Conservation (phyloP, 1,140 invertebrate genomes). For the Babylonia areolata region DNA sequence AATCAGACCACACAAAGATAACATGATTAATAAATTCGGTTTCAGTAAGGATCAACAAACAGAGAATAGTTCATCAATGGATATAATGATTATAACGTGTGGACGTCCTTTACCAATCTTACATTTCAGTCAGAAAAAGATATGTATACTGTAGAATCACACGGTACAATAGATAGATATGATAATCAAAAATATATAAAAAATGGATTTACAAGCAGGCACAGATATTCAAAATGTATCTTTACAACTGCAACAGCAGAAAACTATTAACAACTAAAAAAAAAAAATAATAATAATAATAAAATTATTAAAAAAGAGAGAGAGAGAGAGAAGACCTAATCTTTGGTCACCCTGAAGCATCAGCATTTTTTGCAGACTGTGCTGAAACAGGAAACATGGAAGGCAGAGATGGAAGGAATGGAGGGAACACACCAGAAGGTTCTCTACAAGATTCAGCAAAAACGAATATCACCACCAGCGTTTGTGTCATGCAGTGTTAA, state of each 20-base stretch:
- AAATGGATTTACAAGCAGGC: neutral
- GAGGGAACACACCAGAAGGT: too few relatives aligned
- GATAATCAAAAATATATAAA: too few relatives aligned
- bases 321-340: neutral
- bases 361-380: too few relatives aligned
- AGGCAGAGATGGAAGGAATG: too few relatives aligned
- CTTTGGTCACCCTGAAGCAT: too few relatives aligned
- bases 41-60: neutral
- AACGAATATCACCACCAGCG: too few relatives aligned
- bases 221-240: neutral
- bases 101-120: neutral
- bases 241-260: neutral
- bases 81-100: neutral
- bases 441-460: too few relatives aligned
- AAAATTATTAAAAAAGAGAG: too few relatives aligned
- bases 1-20: neutral
- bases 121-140: neutral
- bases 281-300: neutral
- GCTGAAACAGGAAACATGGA: too few relatives aligned
- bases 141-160: neutral
- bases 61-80: neutral
- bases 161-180: neutral
- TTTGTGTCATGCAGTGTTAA: too few relatives aligned
- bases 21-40: neutral
- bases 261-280: neutral